These are phyloP conservation scores for Dendrophyllia cribrosa DNA, from an alignment of 64 coral and sea anemone species.

Conservation along the genomic window DNA sequence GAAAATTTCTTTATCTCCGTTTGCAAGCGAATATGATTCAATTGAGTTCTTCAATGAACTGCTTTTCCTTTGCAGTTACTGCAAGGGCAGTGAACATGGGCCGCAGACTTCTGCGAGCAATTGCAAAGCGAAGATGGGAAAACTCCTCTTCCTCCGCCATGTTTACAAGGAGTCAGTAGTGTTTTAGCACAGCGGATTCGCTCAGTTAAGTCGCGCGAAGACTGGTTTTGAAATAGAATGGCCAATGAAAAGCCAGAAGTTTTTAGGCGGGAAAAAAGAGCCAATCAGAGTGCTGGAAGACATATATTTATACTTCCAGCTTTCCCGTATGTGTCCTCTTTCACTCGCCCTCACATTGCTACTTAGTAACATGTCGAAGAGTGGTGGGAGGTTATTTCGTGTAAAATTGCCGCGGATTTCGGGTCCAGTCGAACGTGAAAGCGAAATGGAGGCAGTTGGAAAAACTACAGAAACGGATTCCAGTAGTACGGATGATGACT, in stretches of 20 bases:
- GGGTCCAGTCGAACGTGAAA: background rate
- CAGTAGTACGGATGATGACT: background rate
- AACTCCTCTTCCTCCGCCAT: background rate
- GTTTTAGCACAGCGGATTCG: too few relatives aligned
- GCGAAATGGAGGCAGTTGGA: background rate
- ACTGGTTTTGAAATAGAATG: background rate
- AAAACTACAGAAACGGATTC: background rate
- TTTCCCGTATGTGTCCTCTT: background rate
- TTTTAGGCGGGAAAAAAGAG: background rate
- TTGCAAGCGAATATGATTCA: conserved; percentile 18
- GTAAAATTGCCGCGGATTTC: too few relatives aligned
- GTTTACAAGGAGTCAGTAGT: too few relatives aligned
- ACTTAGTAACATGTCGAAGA: too few relatives aligned
- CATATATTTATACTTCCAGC: too few relatives aligned
- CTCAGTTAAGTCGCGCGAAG: background rate
- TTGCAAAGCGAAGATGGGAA: conserved; percentile 18
- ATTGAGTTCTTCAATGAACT: background rate
- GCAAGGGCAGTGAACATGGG: conserved; percentile 8
- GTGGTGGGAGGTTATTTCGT: too few relatives aligned
- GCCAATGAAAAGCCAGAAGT: background rate
- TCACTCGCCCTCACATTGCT: background rate
- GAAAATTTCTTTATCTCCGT: background rate
- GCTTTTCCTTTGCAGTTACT: conserved; percentile 32
- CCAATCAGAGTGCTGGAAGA: background rate
- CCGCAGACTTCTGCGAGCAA: conserved; percentile 3